These are phyloP conservation scores for Acridotheres tristis DNA, from an alignment of 2,797 vertebrate species.

Conservation along the genomic window DNA sequence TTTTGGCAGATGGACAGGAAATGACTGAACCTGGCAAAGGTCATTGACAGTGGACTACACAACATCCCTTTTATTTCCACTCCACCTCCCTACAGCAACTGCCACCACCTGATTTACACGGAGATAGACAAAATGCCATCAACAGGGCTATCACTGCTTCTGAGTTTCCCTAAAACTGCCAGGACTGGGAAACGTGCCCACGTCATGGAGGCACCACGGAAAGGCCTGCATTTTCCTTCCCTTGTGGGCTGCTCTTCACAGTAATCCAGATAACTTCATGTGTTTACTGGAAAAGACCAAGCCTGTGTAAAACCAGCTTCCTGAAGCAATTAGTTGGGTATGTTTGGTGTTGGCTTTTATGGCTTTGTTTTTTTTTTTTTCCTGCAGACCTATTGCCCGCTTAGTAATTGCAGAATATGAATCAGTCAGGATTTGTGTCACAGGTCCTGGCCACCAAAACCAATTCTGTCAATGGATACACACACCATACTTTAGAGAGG, in stretches of 20 bases:
- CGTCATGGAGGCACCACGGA: slow-evolving; percentile 64
- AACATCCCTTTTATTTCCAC: slow-evolving; percentile 73
- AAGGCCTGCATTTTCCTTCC: slow-evolving; percentile 52
- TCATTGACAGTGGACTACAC: slow-evolving; percentile 62
- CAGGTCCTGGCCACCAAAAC: slow-evolving; percentile 2
- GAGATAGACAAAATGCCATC: slow-evolving; percentile 74
- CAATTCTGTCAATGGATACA: not conserved
- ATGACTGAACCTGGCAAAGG: slow-evolving; percentile 82
- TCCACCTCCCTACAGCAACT: slow-evolving; percentile 42
- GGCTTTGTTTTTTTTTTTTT: not conserved
- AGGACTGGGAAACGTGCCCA: slow-evolving; percentile 44
- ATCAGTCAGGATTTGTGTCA: slow-evolving; percentile 55
- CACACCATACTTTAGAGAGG: not conserved
- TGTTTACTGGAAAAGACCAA: slow-evolving; percentile 56
- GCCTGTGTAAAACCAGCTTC: slow-evolving; percentile 59
- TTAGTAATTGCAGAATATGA: slow-evolving; percentile 46
- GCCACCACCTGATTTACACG: slow-evolving; percentile 68
- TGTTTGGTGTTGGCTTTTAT: not conserved
- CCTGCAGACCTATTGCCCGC: slow-evolving; percentile 1
- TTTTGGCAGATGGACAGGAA: slow-evolving; percentile 91
- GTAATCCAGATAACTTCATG: slow-evolving; percentile 53
- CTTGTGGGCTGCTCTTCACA: slow-evolving; percentile 7
- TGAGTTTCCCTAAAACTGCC: slow-evolving; percentile 34
- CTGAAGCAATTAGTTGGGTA: slow-evolving; percentile 39
- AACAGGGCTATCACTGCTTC: slow-evolving; percentile 24